These are phyloP conservation scores for Drosophila pallidifrons DNA, from an alignment of 1,140 invertebrate genomes.

Conservation along the genomic window DNA sequence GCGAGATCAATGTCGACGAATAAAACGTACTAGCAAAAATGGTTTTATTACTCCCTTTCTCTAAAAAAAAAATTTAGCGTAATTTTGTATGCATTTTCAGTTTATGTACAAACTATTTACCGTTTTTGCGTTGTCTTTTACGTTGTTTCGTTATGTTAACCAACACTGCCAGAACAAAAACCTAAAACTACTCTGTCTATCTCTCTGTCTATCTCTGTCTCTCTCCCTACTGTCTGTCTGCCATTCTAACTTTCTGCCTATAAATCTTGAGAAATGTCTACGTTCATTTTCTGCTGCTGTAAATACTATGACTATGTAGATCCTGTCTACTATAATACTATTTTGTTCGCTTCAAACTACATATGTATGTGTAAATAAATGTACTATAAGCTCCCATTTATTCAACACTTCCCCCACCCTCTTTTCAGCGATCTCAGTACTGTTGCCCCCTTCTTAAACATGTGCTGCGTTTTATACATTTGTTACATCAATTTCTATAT, in stretches of 20 bases:
- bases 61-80: constrained; percentile 43
- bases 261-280: constrained; percentile 49
- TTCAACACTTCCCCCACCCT: constrained; percentile 30
- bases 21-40: constrained; percentile 84
- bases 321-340: constrained; percentile 34
- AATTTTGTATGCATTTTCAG: constrained; percentile 61
- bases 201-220: constrained; percentile 49
- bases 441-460: constrained; percentile 31
- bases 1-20: constrained; percentile 87
- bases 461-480: constrained; percentile 36
- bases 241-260: constrained; percentile 30
- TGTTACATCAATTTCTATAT: constrained; percentile 14
- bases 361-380: constrained; percentile 49
- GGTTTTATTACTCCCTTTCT: constrained; percentile 47
- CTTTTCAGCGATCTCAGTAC: constrained; percentile 34
- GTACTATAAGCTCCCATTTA: constrained; percentile 30
- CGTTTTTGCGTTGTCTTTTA: constrained; percentile 57
- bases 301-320: constrained; percentile 62
- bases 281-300: constrained; percentile 62
- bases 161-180: constrained; percentile 51
- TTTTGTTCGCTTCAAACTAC: constrained; percentile 60
- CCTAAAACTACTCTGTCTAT: constrained; percentile 45
- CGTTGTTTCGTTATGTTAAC: constrained; percentile 66
- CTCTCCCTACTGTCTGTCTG: constrained; percentile 25
- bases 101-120: constrained; percentile 48